Conservation (phyloP, 2,888 invertebrate genomes). For the Matsumyia berberina region DNA sequence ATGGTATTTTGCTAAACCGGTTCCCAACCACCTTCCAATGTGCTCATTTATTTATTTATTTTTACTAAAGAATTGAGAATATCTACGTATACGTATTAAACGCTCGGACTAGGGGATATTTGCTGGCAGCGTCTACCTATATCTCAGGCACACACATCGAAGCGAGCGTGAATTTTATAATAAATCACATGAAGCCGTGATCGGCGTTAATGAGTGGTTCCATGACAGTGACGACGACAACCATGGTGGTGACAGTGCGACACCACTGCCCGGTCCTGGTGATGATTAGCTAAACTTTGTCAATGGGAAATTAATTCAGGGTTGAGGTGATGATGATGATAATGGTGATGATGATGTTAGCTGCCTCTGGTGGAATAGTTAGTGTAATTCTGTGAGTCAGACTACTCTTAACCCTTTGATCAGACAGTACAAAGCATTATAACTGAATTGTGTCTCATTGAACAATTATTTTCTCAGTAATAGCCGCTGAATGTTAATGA, state of each 20-base stretch:
- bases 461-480: conserved; percentile 37
- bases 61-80: conserved; percentile 36
- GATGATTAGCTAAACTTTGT: conserved; percentile 58
- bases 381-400: conserved; percentile 18
- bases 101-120: conserved; percentile 10
- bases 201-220: conserved; percentile 70
- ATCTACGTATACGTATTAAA: conserved; percentile 6
- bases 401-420: conserved; percentile 25
- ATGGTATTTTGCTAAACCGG: conserved; percentile 74
- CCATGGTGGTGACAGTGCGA: conserved; percentile 24
- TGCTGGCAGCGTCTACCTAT: neutral
- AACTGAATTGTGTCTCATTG: conserved; percentile 14
- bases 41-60: conserved; percentile 19
- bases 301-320: conserved; percentile 67
- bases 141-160: conserved; percentile 9
- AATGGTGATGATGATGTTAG: conserved; percentile 24
- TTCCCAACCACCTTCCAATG: conserved; percentile 54
- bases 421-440: conserved; percentile 11
- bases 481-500: conserved; percentile 37
- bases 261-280: neutral
- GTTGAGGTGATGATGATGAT: conserved; percentile 46
- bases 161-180: conserved; percentile 67
- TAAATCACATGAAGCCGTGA: conserved; percentile 71
- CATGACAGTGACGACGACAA: conserved; percentile 21
- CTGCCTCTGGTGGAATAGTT: neutral